Evolutionary conservation across 1,140 invertebrate genomes (phyloP).

Genomic region (Diploscapter pachys): DNA sequence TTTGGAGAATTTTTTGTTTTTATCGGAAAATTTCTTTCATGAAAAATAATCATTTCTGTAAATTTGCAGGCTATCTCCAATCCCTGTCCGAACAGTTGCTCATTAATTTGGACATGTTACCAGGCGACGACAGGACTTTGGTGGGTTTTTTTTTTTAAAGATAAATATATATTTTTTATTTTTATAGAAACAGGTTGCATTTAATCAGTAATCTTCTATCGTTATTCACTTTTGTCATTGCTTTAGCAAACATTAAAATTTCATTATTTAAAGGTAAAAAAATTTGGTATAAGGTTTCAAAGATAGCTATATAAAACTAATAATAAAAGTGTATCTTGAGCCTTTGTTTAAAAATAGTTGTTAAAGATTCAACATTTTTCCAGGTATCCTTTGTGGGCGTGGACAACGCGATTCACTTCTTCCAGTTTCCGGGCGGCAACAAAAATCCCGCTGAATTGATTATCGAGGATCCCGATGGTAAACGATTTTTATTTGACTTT

Average conservation of each 20-base stretch:
- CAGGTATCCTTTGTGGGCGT: constrained; percentile 75
- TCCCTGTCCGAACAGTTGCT: constrained; percentile 76
- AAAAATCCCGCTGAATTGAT: constrained; percentile 86
- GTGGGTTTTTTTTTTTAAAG: constrained; percentile 66
- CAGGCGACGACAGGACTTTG: constrained; percentile 85
- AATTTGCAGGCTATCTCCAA: constrained; percentile 71
- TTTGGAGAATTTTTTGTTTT: not conserved
- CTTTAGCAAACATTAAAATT: too few relatives aligned
- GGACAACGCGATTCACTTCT: constrained; percentile 88
- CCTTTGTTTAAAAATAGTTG: too few relatives aligned
- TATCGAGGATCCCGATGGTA: constrained; percentile 85
- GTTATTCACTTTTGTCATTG: too few relatives aligned
- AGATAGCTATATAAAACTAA: too few relatives aligned
- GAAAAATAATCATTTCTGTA: constrained; percentile 47
- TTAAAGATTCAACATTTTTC: not conserved
- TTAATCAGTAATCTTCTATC: too few relatives aligned
- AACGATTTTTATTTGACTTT: constrained; percentile 43
- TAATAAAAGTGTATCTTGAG: too few relatives aligned
- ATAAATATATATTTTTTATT: too few relatives aligned
- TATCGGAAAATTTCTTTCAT: constrained; percentile 2
- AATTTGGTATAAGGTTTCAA: too few relatives aligned
- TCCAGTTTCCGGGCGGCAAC: constrained; percentile 79
- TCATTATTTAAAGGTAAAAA: too few relatives aligned
- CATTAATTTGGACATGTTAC: constrained; percentile 80
- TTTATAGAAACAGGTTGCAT: too few relatives aligned